Conservation (phyloP, 2,888 invertebrate genomes). For the Oscheius sp. region DNA sequence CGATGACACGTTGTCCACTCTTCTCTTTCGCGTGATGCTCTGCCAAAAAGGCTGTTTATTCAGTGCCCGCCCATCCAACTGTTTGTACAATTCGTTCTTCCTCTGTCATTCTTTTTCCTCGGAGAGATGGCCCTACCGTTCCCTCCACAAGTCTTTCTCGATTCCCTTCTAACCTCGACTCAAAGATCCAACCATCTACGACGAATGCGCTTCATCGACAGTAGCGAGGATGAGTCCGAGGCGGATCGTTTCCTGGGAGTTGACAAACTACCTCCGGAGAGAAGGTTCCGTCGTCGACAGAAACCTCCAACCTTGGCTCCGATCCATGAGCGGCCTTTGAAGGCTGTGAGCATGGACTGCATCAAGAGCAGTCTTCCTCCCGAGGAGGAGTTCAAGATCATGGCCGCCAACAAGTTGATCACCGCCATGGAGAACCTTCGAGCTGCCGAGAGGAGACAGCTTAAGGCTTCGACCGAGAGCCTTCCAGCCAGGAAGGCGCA, state of each 20-base stretch:
- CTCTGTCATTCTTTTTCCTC: conserved; percentile 21
- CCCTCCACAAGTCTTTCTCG: conserved; percentile 33
- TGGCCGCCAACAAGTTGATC: conserved; percentile 57
- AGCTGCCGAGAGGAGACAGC: conserved; percentile 44
- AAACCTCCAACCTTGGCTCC: conserved; percentile 36
- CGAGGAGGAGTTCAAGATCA: conserved; percentile 61
- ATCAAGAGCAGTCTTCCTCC: conserved; percentile 24
- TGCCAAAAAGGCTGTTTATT: conserved; percentile 35
- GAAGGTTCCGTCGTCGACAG: conserved; percentile 32
- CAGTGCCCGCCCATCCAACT: conserved; percentile 31
- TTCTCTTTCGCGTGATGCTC: neutral
- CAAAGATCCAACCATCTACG: conserved; percentile 13
- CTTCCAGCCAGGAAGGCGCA: conserved; percentile 39
- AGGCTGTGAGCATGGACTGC: conserved; percentile 38
- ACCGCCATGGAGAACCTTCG: conserved; percentile 58
- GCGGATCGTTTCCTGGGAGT: conserved; percentile 38
- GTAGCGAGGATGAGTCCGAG: conserved; percentile 46
- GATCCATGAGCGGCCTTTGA: conserved; percentile 28
- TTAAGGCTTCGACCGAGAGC: conserved; percentile 46
- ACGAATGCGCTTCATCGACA: conserved; percentile 47
- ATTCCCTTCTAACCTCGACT: conserved; percentile 21
- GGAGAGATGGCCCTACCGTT: conserved; percentile 27
- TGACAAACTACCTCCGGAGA: conserved; percentile 17
- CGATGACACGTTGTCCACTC: neutral
- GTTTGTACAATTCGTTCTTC: conserved; percentile 31